Percentiles rank a stretch among this genome's conserved stretches.
Conservation (phyloP, 1,140 invertebrate species). For the Leptinotarsa undecemlineata region DNA sequence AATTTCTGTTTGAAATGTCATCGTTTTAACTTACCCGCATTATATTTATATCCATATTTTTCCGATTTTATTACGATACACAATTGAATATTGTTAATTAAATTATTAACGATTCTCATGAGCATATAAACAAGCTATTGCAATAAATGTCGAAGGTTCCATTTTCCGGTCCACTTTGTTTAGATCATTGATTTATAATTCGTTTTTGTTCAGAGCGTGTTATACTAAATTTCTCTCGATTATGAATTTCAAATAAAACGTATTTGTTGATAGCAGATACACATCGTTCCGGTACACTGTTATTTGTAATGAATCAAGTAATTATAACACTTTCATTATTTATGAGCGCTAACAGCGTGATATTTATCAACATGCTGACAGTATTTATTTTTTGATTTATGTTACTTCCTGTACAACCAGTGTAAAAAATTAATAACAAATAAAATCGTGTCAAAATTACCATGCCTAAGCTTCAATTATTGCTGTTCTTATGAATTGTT, state of each 20-base stretch:
- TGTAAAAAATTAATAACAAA: no score
- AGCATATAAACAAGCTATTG: no score
- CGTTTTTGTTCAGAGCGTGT: not conserved
- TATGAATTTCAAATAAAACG: conserved; percentile 1
- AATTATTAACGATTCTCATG: no score
- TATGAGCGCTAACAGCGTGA: not conserved
- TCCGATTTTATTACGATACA: no score
- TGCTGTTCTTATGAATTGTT: no score
- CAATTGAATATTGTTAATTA: no score
- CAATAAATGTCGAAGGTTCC: not conserved
- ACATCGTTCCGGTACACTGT: not conserved
- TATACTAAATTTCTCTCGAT: not conserved
- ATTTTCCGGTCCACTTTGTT: not conserved
- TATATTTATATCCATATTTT: no score
- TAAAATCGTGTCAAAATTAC: no score
- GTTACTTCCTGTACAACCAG: not conserved
- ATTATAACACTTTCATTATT: not conserved
- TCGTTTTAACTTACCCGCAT: no score
- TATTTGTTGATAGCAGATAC: not conserved
- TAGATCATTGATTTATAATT: not conserved
- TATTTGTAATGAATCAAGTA: conserved; percentile 6
- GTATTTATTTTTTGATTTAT: conserved; percentile 3
- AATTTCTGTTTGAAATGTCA: no score
- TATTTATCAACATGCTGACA: conserved; percentile 7
- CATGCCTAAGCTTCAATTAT: no score